Evolutionary conservation across 1,140 invertebrate genomes (phyloP), one percentile per base, ranked within the genome.

Genomic region (Drosophila tristis): DNA sequence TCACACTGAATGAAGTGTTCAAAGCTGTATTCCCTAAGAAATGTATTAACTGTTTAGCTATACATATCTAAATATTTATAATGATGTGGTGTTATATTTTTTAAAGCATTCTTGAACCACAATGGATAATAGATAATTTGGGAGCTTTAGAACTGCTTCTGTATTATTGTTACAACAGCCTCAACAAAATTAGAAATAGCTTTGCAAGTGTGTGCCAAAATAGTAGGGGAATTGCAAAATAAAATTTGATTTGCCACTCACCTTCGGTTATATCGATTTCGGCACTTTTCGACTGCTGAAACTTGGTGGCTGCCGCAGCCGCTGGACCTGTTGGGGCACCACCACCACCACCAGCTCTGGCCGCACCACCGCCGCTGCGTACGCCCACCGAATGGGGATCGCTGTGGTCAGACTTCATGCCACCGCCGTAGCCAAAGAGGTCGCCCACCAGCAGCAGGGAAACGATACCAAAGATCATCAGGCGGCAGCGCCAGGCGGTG

Each of bases 261-360:
- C 90, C 91, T 92, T 92, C 91, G 55, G 81, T 70, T 55, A 92
- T 89, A 60, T 92, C 91, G 74, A 92, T 89, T 85, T 92, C 91
- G 57, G 91, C 84, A 63, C 91, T 84, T 71, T 91, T 91, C 53
- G 90, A 35, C 63, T 90, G 87, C 65, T 90, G 87, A 63, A 91
- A 91, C 74, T 91, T 91, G 64, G 86, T 90, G 51, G 79, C 76
- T 6, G 80, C 72, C 5, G 80, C 65, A 13, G 82, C 74, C 16
- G 74, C 73, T 35, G 85, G 85, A 64, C 85, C 85, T 50, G 87
- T 90, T n/a, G 90, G 85, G 4, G 74, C 63, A 5, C 57, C 78
- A 0, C 55, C 71, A 0, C 55, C 71, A 5, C 44, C 78, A 65
- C 70, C 74, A 5, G 48, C 73, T 39, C 48, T 44, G 16, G 55